Base-by-base conservation (phyloP, 2,113 vertebrate species). In the Orcinus orca region DNA sequence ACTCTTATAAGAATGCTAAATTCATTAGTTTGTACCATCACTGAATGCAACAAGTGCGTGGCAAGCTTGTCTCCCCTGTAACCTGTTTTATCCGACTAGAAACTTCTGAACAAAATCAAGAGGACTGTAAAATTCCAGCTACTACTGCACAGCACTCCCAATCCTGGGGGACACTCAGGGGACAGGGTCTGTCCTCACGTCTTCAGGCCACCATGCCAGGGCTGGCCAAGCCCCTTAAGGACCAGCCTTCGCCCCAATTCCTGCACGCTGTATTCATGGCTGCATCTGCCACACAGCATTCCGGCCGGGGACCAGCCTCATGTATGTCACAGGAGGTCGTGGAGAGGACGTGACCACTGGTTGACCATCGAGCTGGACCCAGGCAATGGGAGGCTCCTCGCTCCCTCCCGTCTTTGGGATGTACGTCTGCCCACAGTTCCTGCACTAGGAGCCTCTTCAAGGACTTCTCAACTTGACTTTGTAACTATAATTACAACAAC, bases 151-250 rank as follows among this genome's bases (percentile, higher is more conserved):
- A 38, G 44, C 38, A 12, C n/a, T 25, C 10, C n/a, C 18, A 36
- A 21, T 4, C 8, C 60, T 5, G 41, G 44, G 6, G 62, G 44
- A 29, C n/a, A 29, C 65, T 44, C 20, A 6, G 77, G 47, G 26
- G 8, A 25, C 33, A 31, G 25, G 23, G 60, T 36, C 44, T 53
- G 23, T 18, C 53, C 47, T 18, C 63, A 3, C 0, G 12, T 17
- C 50, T 25, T 1, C 8, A 25, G 26, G 55, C 41, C 31, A 3
- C 6, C 6, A 21, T 0, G n/a, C 38, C 21, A 77, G 1, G 15
- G 65, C 21, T 20, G 14, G 38, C 33, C 7, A 21, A 14, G 2
- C 6, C 25, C 25, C n/a, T 31, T 13, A 29, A 15, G 47, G 23
- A 25, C 33, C 13, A 17, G 47, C 47, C 7, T 53, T 21, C 36